Conservation (phyloP, 2,888 invertebrate species). For the Frankliniella intonsa region DNA sequence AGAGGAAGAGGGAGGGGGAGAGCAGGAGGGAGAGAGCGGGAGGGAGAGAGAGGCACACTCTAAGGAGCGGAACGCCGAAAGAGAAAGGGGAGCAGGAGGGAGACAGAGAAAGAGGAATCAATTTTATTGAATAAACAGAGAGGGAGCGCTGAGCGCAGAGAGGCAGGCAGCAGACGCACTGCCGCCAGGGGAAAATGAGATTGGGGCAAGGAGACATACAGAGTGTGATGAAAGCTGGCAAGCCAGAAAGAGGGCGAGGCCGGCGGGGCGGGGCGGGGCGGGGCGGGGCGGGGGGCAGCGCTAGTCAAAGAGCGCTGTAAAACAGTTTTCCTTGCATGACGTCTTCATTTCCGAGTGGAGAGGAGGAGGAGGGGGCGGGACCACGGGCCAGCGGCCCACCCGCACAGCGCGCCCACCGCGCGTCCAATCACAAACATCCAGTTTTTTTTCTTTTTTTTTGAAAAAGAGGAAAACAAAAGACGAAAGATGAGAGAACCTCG, state of each 20-base stretch:
- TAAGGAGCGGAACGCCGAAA: too few species aligned
- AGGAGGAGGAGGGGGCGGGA: too few species aligned
- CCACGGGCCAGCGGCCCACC: too few species aligned
- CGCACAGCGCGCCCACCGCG: too few species aligned
- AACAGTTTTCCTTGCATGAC: neutral
- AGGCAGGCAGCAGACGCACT: constrained; percentile 1
- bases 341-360: neutral
- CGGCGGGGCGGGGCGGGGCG: neutral
- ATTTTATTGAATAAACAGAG: constrained; percentile 23
- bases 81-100: too few species aligned
- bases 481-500: too few species aligned
- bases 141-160: neutral
- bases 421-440: too few species aligned
- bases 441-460: too few species aligned
- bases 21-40: neutral
- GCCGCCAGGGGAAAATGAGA: constrained; percentile 10
- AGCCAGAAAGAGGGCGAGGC: neutral
- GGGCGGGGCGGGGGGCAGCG: neutral
- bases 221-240: constrained; percentile 21
- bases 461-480: too few species aligned
- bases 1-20: neutral
- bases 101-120: constrained; percentile 8
- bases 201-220: constrained; percentile 8
- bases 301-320: neutral
- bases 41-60: neutral